Evolutionary conservation across 1,140 invertebrate species (phyloP), one percentile per base, ranked within the genome.

Genomic region (Drosophila novamexicana): DNA sequence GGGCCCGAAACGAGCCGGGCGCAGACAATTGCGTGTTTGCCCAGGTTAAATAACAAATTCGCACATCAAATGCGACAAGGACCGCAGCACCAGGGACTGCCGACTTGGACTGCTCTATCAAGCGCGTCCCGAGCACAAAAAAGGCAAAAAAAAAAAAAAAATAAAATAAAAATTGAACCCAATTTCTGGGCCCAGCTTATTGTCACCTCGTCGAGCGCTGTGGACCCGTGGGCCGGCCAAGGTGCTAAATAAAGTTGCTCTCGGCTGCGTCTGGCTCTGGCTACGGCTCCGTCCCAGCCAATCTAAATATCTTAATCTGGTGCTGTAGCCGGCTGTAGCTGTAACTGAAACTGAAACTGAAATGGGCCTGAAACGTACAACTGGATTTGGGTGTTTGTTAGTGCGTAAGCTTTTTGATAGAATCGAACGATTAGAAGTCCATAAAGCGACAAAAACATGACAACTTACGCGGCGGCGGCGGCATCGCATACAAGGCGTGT

Each of bases 381-480:
- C 64, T 75, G 73, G 54, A 61, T 76, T 86, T 81, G 79, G 70
- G 81, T 79, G 80, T 89, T 90, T 89, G 85, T 90, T 89, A 80
- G 86, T 91, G 85, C 83, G 90, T 91, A 85, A 91, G 90, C 90
- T 91, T 91, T 90, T 90, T 91, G 90, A 91, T 91, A 90, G 90
- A 91, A 91, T 91, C 84, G 90, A 89, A 84, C 90, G 90, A 91
- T 91, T 91, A 91, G 90, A 91, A 91, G 90, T 91, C 90, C 86
- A 91, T 91, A 91, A 91, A 91, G 90, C 90, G 90, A 91, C 90
- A 90, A 91, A 85, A 91, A 91, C 90, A 91, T 91, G 90, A 91
- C 90, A 91, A 90, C 83, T 91, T 86, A 79, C 88, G 80, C 84
- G 74, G 56, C 39, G 40, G 74, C 74, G 56, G 74, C 74, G 56